Evolutionary conservation across 2,888 invertebrate genomes (phyloP), one percentile per base, ranked within the genome.

Genomic region (Diploptera punctata): DNA sequence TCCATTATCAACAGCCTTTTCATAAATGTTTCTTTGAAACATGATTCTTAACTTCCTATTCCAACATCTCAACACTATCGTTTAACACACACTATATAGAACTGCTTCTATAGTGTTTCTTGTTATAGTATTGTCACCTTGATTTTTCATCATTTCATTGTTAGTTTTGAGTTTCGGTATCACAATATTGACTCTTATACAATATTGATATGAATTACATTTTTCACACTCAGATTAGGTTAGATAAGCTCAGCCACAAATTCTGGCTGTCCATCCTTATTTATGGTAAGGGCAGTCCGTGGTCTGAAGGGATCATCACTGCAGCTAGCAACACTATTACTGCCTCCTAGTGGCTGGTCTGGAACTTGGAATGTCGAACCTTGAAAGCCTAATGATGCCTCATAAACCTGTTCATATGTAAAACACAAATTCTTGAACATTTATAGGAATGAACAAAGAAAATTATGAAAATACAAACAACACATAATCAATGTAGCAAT

Each of bases 381-480:
- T 82, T 88, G 88, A 79, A 88, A 89, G 75, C 88, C 88, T 84
- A 89, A 85, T 24, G 88, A 87, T 47, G 88, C 87, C 79, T 88
- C 89, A 76, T 87, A 87, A 80, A 88, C 85, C 88, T 88, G 76
- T n/a, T 81, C 80, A 77, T n/a, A n/a, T n/a, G n/a, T n/a, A n/a
- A n/a, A 77, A 74, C 61, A n/a, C n/a, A n/a, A n/a, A n/a, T n/a
- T n/a, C n/a, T n/a, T n/a, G n/a, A n/a, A n/a, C n/a, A n/a, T n/a
- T n/a, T n/a, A n/a, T n/a, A n/a, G n/a, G n/a, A n/a, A n/a, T n/a
- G 76, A 74, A 75, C 67, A 67, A 38, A 13, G 13, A 38, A 43
- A 19, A 68, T 54, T 13, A 43, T 18, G 18, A 60, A n/a, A 69
- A 33, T 29, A 57, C 18, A 4, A 26, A 24, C 13, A 60, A 38